phyloP scores from a whole-genome alignment of 23 tunicate species.

The Halocynthia roretzi region DNA sequence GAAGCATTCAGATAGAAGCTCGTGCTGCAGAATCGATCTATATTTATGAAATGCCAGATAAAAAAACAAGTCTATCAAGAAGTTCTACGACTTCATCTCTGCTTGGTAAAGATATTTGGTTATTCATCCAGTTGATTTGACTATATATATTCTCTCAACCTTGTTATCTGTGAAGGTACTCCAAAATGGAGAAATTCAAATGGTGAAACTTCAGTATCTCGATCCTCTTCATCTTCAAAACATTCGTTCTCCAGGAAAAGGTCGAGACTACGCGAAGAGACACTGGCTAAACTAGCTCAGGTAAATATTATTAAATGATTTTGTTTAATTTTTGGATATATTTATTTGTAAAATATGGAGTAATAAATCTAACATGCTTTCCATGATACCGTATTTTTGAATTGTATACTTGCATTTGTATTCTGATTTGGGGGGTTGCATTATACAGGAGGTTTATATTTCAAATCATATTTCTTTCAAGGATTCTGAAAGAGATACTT shows the following conservation, averaged over 20 bases:
- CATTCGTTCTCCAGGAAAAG: constrained; percentile 60
- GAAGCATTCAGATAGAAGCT: constrained; percentile 95
- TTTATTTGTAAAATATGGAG: background rate
- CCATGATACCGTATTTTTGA: background rate
- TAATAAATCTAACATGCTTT: background rate
- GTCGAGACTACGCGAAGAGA: constrained; percentile 71
- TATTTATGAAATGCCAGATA: constrained; percentile 44
- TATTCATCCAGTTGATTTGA: background rate
- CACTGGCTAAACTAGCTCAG: constrained; percentile 77
- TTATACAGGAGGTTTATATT: background rate
- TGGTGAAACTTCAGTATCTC: constrained; percentile 10
- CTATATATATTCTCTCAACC: background rate
- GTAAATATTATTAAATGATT: constrained; percentile 15
- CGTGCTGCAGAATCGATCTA: constrained; percentile 85
- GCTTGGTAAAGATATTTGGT: constrained; percentile 34
- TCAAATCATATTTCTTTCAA: background rate
- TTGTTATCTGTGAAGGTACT: constrained; percentile 30
- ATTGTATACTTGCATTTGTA: background rate
- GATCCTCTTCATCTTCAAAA: constrained; percentile 55
- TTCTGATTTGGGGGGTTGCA: background rate
- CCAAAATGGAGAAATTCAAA: constrained; percentile 67
- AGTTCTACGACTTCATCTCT: constrained; percentile 76
- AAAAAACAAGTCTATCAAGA: constrained; percentile 39
- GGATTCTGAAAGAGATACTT: constrained; percentile 53
- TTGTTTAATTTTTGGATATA: background rate